These are phyloP conservation scores for Poliocrania exsul DNA, from an alignment of 2,797 vertebrate genomes.

Conservation along the genomic window DNA sequence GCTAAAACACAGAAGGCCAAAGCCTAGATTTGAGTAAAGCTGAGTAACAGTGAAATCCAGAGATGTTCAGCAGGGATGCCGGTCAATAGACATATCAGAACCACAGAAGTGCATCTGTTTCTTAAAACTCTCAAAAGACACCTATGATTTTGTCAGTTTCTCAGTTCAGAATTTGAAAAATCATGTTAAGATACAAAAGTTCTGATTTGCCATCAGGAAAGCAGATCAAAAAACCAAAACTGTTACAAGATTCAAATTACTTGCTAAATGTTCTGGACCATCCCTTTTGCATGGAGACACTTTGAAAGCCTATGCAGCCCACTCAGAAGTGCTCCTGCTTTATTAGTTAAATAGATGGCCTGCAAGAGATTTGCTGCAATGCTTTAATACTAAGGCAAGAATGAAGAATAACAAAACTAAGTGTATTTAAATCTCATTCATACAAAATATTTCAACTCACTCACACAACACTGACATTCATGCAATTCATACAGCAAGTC, in stretches of 20 bases:
- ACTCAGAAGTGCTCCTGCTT: not conserved
- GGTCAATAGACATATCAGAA: not conserved
- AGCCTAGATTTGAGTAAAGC: constrained; percentile 41
- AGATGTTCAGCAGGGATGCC: not conserved
- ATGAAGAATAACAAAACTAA: not conserved
- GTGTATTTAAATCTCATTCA: constrained; percentile 30
- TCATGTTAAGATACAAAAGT: not conserved
- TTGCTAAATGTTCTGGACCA: not conserved
- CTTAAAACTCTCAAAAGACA: not conserved
- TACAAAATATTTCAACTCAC: not conserved
- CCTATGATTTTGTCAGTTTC: not conserved
- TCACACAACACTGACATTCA: not conserved
- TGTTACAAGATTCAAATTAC: not conserved
- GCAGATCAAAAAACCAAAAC: not conserved
- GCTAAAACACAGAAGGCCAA: constrained; percentile 53
- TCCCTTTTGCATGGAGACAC: not conserved
- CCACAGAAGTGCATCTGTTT: not conserved
- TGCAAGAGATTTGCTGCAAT: not conserved
- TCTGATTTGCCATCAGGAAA: not conserved
- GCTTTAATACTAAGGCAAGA: not conserved
- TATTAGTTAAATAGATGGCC: not conserved
- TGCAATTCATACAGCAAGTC: not conserved
- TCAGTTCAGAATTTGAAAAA: not conserved
- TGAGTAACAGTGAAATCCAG: not conserved
- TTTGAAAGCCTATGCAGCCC: not conserved